phyloP scores from a whole-genome alignment of 1,140 invertebrate species.

The Bombus confusus region DNA sequence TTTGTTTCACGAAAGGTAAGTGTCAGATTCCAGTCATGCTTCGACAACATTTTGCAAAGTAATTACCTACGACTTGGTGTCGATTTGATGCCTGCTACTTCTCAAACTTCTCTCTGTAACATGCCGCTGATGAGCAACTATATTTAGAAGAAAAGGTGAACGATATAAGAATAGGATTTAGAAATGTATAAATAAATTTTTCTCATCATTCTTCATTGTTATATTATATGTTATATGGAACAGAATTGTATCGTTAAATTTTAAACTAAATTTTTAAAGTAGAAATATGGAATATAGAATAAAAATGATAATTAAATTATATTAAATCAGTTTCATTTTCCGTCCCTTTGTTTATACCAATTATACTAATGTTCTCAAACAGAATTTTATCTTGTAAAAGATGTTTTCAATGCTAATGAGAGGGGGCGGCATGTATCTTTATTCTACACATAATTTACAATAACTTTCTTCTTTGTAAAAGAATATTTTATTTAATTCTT shows the following conservation, averaged over 20 bases:
- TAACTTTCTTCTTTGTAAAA: slow-evolving; percentile 14
- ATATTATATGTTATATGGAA: neutral
- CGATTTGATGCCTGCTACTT: no score
- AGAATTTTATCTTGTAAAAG: neutral
- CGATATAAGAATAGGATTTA: no score
- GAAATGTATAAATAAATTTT: no score
- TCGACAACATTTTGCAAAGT: no score
- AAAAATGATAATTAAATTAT: neutral
- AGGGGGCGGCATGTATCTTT: neutral
- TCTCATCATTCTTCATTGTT: neutral
- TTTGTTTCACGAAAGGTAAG: no score
- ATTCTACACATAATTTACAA: slow-evolving; percentile 7
- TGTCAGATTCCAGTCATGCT: no score
- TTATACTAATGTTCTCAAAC: neutral
- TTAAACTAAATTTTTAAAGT: neutral
- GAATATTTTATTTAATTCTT: slow-evolving; percentile 39
- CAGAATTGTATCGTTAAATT: neutral
- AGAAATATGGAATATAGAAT: neutral
- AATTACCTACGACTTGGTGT: no score
- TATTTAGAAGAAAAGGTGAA: neutral
- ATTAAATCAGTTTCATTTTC: neutral
- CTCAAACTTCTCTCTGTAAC: no score
- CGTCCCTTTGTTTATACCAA: neutral
- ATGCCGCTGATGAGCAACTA: neutral
- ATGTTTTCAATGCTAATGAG: neutral